Conservation (phyloP, 2,888 invertebrate species). For the Neocrepidodera transversa region DNA sequence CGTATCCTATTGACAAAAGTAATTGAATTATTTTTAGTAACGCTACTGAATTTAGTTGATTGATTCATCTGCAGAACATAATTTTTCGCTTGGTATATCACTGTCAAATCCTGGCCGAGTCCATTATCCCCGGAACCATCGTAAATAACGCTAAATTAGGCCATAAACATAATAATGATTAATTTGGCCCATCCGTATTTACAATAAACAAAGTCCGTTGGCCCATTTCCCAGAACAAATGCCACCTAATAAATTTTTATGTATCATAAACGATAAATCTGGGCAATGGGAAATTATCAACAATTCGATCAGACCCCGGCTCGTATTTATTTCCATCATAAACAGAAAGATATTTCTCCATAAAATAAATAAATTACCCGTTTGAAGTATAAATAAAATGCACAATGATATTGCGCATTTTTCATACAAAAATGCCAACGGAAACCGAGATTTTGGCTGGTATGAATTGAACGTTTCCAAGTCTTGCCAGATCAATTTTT, state of each 20-base stretch:
- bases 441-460: not conserved
- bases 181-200: conserved; percentile 23
- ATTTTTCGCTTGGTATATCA: conserved; percentile 23
- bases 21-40: not conserved
- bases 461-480: too few relatives aligned
- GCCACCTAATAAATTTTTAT: conserved; percentile 27
- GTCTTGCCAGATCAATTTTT: too few relatives aligned
- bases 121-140: conserved; percentile 20
- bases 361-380: conserved; percentile 36
- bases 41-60: conserved; percentile 14
- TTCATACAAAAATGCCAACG: not conserved
- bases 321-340: conserved; percentile 35
- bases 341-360: conserved; percentile 39
- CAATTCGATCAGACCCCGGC: conserved; percentile 23
- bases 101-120: conserved; percentile 19
- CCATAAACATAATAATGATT: conserved; percentile 30
- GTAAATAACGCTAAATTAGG: conserved; percentile 25
- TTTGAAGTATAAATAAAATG: conserved; percentile 37
- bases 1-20: too few relatives aligned
- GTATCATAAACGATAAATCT: conserved; percentile 34
- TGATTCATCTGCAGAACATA: conserved; percentile 15
- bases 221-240: conserved; percentile 26
- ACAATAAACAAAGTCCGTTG: conserved; percentile 26
- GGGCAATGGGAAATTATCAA: conserved; percentile 35
- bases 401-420: conserved; percentile 32